These are phyloP conservation scores for Triops longicaudatus DNA, from an alignment of 1,140 invertebrate genomes.

Conservation along the genomic window DNA sequence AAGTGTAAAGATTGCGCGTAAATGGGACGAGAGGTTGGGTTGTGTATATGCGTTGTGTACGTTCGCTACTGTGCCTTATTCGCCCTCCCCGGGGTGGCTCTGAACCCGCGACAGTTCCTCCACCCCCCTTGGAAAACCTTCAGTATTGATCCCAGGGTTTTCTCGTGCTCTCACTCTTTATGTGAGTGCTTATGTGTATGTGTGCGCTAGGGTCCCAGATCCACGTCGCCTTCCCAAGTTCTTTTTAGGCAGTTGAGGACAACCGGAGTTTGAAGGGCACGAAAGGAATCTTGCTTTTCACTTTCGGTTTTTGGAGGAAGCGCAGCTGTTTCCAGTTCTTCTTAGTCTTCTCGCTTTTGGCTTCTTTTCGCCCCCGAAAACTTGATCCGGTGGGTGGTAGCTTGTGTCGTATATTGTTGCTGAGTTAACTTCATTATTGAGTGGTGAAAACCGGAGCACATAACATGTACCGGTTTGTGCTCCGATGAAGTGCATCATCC, in stretches of 20 bases:
- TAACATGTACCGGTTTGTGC: too few relatives aligned
- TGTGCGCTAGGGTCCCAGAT: slow-evolving; percentile 9
- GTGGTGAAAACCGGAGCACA: too few relatives aligned
- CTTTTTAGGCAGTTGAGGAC: background rate
- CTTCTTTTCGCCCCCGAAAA: background rate
- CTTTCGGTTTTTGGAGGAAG: background rate
- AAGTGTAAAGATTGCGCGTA: too few relatives aligned
- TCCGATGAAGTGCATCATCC: too few relatives aligned
- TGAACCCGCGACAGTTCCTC: background rate
- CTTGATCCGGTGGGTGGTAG: background rate
- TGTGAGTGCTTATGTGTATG: background rate
- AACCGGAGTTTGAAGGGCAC: slow-evolving; percentile 9
- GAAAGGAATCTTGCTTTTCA: background rate
- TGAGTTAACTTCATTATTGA: background rate
- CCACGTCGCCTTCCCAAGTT: background rate
- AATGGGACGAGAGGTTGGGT: too few relatives aligned
- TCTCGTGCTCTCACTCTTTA: background rate
- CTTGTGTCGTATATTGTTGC: background rate
- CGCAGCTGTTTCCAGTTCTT: background rate
- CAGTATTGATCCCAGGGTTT: slow-evolving; percentile 3
- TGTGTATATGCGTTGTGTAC: too few relatives aligned
- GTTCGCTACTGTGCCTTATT: background rate
- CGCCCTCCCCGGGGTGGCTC: background rate
- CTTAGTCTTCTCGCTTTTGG: background rate
- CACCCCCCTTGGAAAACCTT: background rate